Evolutionary conservation across 2,888 invertebrate genomes (phyloP).

Genomic region (Thera obeliscata): DNA sequence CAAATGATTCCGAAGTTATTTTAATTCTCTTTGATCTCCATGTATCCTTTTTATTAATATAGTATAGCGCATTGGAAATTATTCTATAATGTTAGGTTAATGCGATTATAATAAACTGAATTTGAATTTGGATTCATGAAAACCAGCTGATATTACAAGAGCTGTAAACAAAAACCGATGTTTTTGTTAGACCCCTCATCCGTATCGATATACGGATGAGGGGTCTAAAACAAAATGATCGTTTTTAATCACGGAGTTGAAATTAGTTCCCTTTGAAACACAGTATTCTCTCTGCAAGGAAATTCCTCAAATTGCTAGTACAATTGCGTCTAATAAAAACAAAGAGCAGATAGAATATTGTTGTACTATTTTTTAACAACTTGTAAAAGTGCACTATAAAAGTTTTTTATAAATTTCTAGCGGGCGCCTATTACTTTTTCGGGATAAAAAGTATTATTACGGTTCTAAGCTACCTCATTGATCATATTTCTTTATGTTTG

Average conservation of each 20-base stretch:
- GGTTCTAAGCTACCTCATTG: no score
- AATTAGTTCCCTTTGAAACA: constrained; percentile 64
- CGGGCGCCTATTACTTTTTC: no score
- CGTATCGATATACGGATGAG: constrained; percentile 54
- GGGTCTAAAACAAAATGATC: constrained; percentile 59
- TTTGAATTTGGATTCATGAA: no score
- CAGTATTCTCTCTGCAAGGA: constrained; percentile 46
- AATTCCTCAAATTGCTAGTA: constrained; percentile 49
- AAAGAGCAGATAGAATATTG: neutral
- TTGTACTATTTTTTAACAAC: neutral
- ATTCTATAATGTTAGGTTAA: no score
- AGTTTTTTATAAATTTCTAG: neutral
- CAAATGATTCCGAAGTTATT: no score
- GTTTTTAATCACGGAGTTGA: constrained; percentile 66
- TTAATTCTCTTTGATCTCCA: no score
- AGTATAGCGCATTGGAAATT: no score
- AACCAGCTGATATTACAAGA: neutral
- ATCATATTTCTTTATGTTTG: no score
- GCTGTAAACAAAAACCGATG: constrained; percentile 45
- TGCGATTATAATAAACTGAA: no score
- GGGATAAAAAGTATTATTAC: no score
- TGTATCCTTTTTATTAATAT: no score
- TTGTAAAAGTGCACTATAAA: neutral
- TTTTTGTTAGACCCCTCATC: no score
- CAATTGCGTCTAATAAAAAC: constrained; percentile 35